Evolutionary conservation across 2,888 invertebrate species (phyloP).

Genomic region (Ochlodes sylvanus): DNA sequence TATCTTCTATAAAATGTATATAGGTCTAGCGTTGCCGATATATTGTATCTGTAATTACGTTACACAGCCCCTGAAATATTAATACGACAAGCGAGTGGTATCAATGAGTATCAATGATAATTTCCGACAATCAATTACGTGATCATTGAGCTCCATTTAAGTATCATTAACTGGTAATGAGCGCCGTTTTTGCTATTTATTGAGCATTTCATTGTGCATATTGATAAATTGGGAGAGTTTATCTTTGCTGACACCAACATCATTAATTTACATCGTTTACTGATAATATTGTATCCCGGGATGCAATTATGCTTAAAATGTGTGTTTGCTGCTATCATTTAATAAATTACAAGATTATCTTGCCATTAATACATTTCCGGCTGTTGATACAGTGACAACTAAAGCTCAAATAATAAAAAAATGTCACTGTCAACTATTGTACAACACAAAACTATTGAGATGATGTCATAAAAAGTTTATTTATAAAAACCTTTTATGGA

Average conservation of each 20-base stretch:
- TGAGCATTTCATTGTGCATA: neutral
- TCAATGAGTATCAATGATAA: constrained; percentile 12
- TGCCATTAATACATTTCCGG: too few relatives aligned
- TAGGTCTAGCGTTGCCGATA: too few relatives aligned
- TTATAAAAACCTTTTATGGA: neutral
- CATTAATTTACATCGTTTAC: too few relatives aligned
- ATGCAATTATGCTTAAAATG: too few relatives aligned
- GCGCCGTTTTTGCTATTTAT: constrained; percentile 17
- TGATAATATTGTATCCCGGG: too few relatives aligned
- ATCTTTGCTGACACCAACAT: neutral
- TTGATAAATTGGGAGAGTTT: neutral
- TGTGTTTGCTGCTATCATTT: too few relatives aligned
- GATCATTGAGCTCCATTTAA: neutral
- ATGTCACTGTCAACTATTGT: neutral
- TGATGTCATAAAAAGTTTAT: neutral
- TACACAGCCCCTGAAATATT: constrained; percentile 4
- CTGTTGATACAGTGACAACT: too few relatives aligned
- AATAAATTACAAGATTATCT: too few relatives aligned
- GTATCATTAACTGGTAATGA: constrained; percentile 19
- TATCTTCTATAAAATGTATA: too few relatives aligned
- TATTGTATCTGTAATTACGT: too few relatives aligned
- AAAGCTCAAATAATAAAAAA: neutral
- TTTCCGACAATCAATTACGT: constrained; percentile 5
- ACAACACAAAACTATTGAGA: neutral
- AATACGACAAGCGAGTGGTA: neutral